Evolutionary conservation across 2,888 invertebrate genomes (phyloP), one percentile per base, ranked within the genome.

Genomic region (Clitarchus hookeri): DNA sequence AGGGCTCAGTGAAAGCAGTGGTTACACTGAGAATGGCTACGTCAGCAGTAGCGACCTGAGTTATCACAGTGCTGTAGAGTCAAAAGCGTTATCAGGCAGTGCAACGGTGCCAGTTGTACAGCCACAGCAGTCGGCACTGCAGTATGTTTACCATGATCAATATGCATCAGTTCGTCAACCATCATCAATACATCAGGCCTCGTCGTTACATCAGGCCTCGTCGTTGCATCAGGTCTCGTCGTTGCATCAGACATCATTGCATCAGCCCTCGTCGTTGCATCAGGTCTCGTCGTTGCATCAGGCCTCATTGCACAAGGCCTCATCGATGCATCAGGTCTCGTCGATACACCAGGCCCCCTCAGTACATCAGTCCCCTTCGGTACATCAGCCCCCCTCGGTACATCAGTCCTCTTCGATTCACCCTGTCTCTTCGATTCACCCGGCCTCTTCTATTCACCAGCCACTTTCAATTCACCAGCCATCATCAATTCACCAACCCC

Each of bases 11-110:
- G 88, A 88, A n/a, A n/a, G 84, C 44, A 84, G 86, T 78, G 79
- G 86, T 78, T 88, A 88, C 83, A 86, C 88, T 23, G 93, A 93
- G 88, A 87, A 91, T 48, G 91, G 91, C 88, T 93, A 92, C 89
- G 91, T 93, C 48, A 92, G 91, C 88, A 93, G 91, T 84, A 88
- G 87, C 88, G 87, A 89, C 88, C 84, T 88, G 78, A 84, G 85
- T 11, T 88, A 88, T 53, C 88, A 88, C 84, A 78, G 85, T 78
- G 79, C 80, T 19, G 65, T 65, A 8, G 65, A 65, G 23, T 65
- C 65, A 23, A 65, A 65, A 65, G 16, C 65, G 2, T n/a, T 23
- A 65, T 65, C 65, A 23, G 16, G 65, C n/a, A n/a, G 23, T 65
- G 65, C 65, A 23, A 23, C 23, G 16, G 65, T 65, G 6, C 65